Evolutionary conservation across 1,140 invertebrate genomes (phyloP), one percentile per base, ranked within the genome.

Genomic region (Trichoplusia ni): DNA sequence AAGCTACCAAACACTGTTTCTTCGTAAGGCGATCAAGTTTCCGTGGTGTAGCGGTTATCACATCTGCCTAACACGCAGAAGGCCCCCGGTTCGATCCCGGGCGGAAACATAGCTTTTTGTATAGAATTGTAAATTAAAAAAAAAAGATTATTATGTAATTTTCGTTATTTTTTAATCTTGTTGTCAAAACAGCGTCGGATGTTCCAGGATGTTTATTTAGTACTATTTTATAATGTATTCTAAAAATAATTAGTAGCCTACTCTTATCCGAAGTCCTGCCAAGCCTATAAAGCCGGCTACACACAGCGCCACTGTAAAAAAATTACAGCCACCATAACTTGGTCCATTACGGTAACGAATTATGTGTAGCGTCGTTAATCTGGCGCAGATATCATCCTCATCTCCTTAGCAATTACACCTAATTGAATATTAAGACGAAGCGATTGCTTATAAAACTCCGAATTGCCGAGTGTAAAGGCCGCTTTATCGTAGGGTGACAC

Each of bases 381-480:
- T 69, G 74, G 38, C 59, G 46, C 19, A 64, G 63, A 67, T 42
- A 70, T 76, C 74, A 71, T 67, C 62, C 65, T 73, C 73, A 64
- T 70, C 70, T 64, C 18, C 40, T 33, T 59, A 38, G 54, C 62
- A 76, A 76, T 76, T 76, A 76, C 51, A 62, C 18, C 60, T 76
- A 76, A 76, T 76, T 76, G 74, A 71, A 76, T 73, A 76, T 73
- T 76, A 73, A 76, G 68, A 44, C 56, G 53, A 59, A 68, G 67
- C 64, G 54, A 61, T 71, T 63, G 71, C 65, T 58, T 68, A 61
- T 72, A 72, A 72, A 59, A 59, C 14, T 44, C 11, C 9, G 6
- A 37, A 53, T 23, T 29, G 40, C 37, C 9, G 14, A 25, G 23
- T 59, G 21, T 40, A 44, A 31, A 23, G 54, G 18, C 37, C 8